Base-by-base conservation (phyloP, 2,888 invertebrate genomes). In the Catotricha subobsoleta region DNA sequence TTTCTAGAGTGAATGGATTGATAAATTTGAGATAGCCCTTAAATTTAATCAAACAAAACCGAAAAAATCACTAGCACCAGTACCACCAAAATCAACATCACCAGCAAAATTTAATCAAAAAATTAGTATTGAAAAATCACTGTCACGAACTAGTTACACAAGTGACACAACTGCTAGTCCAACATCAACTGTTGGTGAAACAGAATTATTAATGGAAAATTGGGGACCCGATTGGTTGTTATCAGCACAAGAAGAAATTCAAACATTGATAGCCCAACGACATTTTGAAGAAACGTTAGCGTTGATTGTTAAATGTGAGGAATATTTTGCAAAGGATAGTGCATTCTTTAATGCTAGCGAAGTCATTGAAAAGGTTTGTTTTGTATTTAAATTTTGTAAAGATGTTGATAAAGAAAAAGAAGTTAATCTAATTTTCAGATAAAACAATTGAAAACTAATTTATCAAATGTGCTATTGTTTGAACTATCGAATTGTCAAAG, bases 251-350 rank as follows among this genome's bases (percentile, higher is more conserved):
- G 95, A 95, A 59, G 94, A 95, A 60, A 66, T 97, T 41, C 92
- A 97, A 66, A 91, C 94, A 12, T 75, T 81, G 51, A 84, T 95
- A 48, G 95, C 94, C 1, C 91, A 95, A 62, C 73, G 95, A 51
- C 88, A 94, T 61, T 95, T 95, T 56, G 88, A 92, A 59, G 87
- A 86, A 54, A 91, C 92, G 2, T 80, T 88, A 48, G 72, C 75
- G 47, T 66, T 91, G 12, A 73, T 94, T 49, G 79, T 81, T 49
- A 76, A 74, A 51, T 67, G 72, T 0, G 68, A 69, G 45, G 64
- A 68, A 6, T 74, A 69, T 51, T 56, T 76, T 20, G 46, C 59
- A 40, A 48, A 54, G 2, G 54, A 56, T 27, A 52, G 49, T 2
- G 52, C 51, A 18, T 61, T 59, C 45, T 41, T 54, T 28, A 54